Conservation (phyloP, 2,113 vertebrate genomes). For the Ailuropoda melanoleuca region DNA sequence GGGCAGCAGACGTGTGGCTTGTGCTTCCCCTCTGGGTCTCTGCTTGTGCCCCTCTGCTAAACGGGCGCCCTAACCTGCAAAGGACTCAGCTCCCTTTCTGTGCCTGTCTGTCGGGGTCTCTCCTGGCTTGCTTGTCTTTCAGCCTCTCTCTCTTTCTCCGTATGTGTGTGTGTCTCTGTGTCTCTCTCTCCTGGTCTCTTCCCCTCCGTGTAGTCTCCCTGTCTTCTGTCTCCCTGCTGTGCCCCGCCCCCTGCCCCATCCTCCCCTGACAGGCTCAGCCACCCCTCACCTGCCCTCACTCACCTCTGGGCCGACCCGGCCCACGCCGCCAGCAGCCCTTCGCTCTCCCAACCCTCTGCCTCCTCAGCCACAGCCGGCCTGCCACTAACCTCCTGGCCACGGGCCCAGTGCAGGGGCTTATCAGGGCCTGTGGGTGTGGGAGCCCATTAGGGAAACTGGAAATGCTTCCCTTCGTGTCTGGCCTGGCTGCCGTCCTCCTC, state of each 20-base stretch:
- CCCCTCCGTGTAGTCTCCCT: too few species aligned
- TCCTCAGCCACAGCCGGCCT: neutral
- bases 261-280: neutral
- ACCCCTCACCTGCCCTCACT: neutral
- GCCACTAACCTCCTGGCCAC: neutral
- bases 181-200: too few species aligned
- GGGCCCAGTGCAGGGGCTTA: neutral
- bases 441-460: neutral
- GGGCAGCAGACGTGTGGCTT: neutral
- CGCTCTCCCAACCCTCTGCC: neutral
- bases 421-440: neutral
- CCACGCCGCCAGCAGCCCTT: fast-evolving
- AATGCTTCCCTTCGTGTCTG: neutral
- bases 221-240: neutral
- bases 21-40: neutral
- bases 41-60: neutral
- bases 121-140: too few species aligned
- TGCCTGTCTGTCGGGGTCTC: neutral
- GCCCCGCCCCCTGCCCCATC: fast-evolving
- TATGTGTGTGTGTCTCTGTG: fast-evolving
- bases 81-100: neutral
- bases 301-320: neutral
- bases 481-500: neutral
- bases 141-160: neutral
- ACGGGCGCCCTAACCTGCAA: neutral